These are phyloP conservation scores for Menidia beryllina DNA, from an alignment of 2,113 vertebrate species.

Conservation along the genomic window DNA sequence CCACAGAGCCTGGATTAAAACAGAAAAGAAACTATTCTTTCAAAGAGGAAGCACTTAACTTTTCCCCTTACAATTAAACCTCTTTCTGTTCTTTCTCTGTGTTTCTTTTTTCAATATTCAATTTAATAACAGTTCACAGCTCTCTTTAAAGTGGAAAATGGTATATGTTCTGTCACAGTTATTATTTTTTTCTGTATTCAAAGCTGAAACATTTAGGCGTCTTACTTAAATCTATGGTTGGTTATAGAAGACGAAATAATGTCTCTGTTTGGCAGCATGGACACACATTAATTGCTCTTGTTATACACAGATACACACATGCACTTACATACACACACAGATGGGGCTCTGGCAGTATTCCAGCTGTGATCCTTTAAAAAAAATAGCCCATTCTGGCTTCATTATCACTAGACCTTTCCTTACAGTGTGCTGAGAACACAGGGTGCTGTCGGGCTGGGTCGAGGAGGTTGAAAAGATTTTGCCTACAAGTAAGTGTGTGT, in stretches of 20 bases:
- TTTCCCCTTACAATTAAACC: constrained; percentile 3
- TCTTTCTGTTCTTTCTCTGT: neutral
- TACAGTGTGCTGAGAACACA: constrained; percentile 29
- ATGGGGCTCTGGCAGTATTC: constrained; percentile 44
- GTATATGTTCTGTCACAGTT: too few species aligned
- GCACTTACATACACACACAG: constrained; percentile 28
- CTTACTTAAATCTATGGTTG: constrained; percentile 34
- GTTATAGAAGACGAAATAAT: constrained; percentile 55
- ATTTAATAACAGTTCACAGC: neutral
- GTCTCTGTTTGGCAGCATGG: constrained; percentile 29
- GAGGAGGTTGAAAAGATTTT: constrained; percentile 34
- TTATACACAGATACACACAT: constrained; percentile 18
- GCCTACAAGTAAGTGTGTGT: constrained; percentile 3
- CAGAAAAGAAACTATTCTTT: neutral
- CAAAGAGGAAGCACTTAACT: neutral
- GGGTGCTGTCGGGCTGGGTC: constrained; percentile 43
- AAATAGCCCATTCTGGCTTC: constrained; percentile 35
- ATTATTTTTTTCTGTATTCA: neutral
- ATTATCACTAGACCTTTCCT: constrained; percentile 51
- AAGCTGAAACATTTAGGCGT: constrained; percentile 2
- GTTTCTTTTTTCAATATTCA: neutral
- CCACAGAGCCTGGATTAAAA: constrained; percentile 19
- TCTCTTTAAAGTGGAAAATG: neutral
- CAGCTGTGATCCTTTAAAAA: constrained; percentile 44
- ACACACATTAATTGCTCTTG: constrained; percentile 37